phyloP scores from a whole-genome alignment of 2,113 vertebrate genomes.

The Leiothrix lutea region DNA sequence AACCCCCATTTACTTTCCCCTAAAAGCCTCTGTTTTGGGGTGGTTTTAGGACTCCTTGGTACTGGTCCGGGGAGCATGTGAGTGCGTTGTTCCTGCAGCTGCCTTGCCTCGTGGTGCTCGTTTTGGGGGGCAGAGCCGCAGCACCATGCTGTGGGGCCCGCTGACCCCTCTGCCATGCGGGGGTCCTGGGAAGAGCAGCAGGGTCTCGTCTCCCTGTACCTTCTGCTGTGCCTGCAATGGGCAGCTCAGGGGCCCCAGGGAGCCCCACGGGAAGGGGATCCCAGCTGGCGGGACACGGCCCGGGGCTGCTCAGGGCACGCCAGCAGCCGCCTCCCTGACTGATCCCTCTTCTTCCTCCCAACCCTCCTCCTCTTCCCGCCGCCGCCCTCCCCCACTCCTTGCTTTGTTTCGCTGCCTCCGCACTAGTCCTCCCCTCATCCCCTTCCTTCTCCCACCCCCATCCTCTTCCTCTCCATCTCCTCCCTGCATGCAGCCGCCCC shows the following conservation, averaged over 20 bases:
- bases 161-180: rapidly evolving
- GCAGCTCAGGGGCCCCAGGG: neutral
- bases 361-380: neutral
- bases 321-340: neutral
- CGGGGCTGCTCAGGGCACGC: neutral
- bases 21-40: neutral
- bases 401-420: neutral
- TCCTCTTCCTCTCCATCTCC: neutral
- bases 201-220: rapidly evolving
- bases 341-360: neutral
- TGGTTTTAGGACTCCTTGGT: neutral
- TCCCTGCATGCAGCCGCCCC: neutral
- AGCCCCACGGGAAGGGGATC: too few species aligned
- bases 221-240: neutral
- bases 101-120: neutral
- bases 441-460: neutral
- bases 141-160: rapidly evolving
- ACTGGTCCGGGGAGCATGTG: rapidly evolving
- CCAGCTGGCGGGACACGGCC: neutral
- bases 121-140: neutral
- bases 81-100: neutral
- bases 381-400: neutral
- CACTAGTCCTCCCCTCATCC: neutral
- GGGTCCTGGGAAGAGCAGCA: neutral
- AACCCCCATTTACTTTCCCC: rapidly evolving